phyloP scores from a whole-genome alignment of 2,888 invertebrate genomes.

The Lepidocyrtoides sp. region DNA sequence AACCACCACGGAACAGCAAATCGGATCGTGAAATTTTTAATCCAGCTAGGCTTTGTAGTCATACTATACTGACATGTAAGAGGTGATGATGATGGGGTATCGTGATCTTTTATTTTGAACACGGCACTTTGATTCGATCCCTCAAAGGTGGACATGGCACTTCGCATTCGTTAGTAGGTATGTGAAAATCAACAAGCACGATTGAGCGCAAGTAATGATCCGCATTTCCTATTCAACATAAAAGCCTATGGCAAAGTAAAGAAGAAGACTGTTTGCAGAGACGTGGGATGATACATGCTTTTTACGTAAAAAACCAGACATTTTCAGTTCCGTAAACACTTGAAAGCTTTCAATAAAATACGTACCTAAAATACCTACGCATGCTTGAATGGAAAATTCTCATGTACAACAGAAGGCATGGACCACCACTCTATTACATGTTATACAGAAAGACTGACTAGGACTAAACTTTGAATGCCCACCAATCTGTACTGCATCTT shows the following conservation, averaged over 20 bases:
- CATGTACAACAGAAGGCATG: too few relatives aligned
- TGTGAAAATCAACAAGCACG: conserved; percentile 14
- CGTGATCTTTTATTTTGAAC: background rate
- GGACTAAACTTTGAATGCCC: too few relatives aligned
- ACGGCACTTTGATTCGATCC: background rate
- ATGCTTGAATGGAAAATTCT: background rate
- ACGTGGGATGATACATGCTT: conserved; percentile 1
- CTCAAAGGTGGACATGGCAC: conserved; percentile 37
- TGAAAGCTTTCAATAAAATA: conserved; percentile 17
- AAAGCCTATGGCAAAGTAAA: background rate
- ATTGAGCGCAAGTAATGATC: conserved; percentile 3
- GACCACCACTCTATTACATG: too few relatives aligned
- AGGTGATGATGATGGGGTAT: background rate
- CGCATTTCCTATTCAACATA: background rate
- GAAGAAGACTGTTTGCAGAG: background rate
- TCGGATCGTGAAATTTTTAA: background rate
- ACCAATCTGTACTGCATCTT: too few relatives aligned
- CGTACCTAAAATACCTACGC: too few relatives aligned
- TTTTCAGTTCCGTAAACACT: conserved; percentile 46
- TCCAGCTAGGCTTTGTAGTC: background rate
- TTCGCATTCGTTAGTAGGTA: background rate
- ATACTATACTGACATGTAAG: background rate
- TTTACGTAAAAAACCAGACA: background rate
- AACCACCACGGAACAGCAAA: background rate
- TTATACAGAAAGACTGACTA: too few relatives aligned